These are phyloP conservation scores for Ephydatia muelleri DNA, from an alignment of 37 sponge, comb jelly and placozoan genomes.

Conservation along the genomic window DNA sequence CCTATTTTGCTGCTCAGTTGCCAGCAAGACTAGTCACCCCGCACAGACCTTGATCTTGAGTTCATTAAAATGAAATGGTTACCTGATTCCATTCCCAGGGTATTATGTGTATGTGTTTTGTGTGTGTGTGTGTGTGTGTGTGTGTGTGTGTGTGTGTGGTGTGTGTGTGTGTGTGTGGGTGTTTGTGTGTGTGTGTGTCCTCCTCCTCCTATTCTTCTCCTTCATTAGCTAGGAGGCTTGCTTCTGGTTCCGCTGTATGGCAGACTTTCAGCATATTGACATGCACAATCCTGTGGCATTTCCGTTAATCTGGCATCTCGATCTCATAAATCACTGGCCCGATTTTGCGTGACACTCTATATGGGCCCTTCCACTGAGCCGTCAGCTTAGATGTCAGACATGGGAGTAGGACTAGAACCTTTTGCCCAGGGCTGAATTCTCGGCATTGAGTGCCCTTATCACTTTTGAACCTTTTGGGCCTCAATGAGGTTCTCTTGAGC, in stretches of 20 bases:
- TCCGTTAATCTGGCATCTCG: constrained; percentile 15
- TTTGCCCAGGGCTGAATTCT: constrained; percentile 40
- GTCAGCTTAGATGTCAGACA: constrained; percentile 15
- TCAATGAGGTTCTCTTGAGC: constrained; percentile 25
- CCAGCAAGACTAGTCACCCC: no score
- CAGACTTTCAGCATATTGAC: constrained; percentile 36
- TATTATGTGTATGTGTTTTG: no score
- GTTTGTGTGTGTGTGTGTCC: no score
- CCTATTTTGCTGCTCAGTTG: no score
- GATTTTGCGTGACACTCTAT: constrained; percentile 11
- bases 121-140: no score
- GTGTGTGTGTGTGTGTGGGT: no score
- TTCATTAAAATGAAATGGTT: no score
- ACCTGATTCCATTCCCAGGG: no score
- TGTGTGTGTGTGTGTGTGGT: no score
- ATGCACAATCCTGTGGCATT: constrained; percentile 10
- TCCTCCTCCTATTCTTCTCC: background rate
- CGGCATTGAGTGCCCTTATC: constrained; percentile 26
- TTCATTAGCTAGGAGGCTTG: background rate
- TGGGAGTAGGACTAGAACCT: constrained; percentile 66
- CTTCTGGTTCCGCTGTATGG: constrained; percentile 6
- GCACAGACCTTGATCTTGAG: no score
- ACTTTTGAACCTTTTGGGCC: constrained; percentile 45
- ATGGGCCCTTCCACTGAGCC: constrained; percentile 60
- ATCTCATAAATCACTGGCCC: constrained; percentile 47